phyloP scores from a whole-genome alignment of 53 echinoderm and acorn worm genomes.

The Astropecten irregularis region DNA sequence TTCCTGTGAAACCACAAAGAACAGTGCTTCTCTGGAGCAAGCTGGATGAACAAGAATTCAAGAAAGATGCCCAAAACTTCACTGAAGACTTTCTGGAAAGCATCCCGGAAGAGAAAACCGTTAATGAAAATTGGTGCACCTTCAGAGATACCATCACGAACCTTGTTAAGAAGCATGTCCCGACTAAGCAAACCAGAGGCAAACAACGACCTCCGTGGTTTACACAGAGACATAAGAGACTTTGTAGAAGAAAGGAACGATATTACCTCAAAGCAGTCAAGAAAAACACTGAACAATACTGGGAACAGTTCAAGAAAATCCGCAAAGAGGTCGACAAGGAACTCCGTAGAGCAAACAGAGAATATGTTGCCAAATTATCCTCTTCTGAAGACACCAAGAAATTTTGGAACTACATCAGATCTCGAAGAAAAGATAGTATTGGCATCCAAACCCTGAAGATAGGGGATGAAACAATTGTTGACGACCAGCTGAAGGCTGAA shows the following conservation, averaged over 20 bases:
- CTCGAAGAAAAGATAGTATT: slow-evolving; percentile 23
- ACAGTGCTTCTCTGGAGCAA: slow-evolving; percentile 27
- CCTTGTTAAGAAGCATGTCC: slow-evolving; percentile 28
- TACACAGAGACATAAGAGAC: slow-evolving; percentile 39
- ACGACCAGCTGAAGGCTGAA: background rate
- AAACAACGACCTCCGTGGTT: too few relatives aligned
- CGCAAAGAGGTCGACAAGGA: slow-evolving; percentile 44
- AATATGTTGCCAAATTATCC: slow-evolving; percentile 20
- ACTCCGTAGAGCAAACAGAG: slow-evolving; percentile 31
- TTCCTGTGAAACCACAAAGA: slow-evolving; percentile 33
- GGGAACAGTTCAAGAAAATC: slow-evolving; percentile 35
- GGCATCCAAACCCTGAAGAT: slow-evolving; percentile 39
- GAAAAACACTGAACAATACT: background rate
- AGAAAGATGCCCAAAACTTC: slow-evolving; percentile 22
- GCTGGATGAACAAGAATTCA: slow-evolving; percentile 1
- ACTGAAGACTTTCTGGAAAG: slow-evolving; percentile 4
- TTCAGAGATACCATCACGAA: slow-evolving; percentile 34
- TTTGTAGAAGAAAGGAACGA: too few relatives aligned
- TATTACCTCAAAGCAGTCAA: slow-evolving; percentile 36
- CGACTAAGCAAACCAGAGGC: background rate
- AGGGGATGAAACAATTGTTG: background rate
- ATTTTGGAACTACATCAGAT: slow-evolving; percentile 44
- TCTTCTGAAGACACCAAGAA: slow-evolving; percentile 17
- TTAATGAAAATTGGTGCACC: slow-evolving; percentile 19
- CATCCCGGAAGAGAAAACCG: slow-evolving; percentile 1